Conservation (phyloP, 2,888 invertebrate species). For the Erynnis tages region DNA sequence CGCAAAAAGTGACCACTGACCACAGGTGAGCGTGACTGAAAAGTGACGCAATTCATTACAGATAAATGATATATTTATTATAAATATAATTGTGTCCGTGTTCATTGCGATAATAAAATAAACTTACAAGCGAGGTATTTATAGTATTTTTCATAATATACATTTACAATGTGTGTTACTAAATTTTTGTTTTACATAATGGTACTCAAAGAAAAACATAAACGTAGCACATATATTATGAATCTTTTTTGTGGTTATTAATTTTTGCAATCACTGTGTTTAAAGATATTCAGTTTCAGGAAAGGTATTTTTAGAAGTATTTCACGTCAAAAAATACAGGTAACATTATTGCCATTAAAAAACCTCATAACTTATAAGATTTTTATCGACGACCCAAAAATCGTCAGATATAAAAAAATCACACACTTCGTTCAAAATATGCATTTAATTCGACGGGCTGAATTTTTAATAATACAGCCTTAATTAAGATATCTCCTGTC, state of each 20-base stretch:
- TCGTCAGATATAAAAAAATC: slow-evolving; percentile 21
- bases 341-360: no score
- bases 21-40: background rate
- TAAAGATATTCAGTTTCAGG: no score
- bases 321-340: background rate
- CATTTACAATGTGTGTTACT: no score
- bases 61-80: slow-evolving; percentile 7
- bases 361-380: no score
- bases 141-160: no score
- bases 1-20: background rate
- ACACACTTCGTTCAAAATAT: slow-evolving; percentile 55
- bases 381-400: background rate
- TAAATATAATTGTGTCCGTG: slow-evolving; percentile 6
- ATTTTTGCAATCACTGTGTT: no score
- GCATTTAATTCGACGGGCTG: slow-evolving; percentile 63
- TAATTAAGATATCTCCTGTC: slow-evolving; percentile 74
- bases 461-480: slow-evolving; percentile 68
- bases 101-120: slow-evolving; percentile 8
- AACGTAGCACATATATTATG: no score
- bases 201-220: no score
- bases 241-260: no score
- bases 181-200: no score
- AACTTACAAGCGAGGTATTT: slow-evolving; percentile 16
- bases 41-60: slow-evolving; percentile 10
- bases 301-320: no score